Conservation (phyloP, 2,888 invertebrate genomes). For the Zhuqinia jingwanae region DNA sequence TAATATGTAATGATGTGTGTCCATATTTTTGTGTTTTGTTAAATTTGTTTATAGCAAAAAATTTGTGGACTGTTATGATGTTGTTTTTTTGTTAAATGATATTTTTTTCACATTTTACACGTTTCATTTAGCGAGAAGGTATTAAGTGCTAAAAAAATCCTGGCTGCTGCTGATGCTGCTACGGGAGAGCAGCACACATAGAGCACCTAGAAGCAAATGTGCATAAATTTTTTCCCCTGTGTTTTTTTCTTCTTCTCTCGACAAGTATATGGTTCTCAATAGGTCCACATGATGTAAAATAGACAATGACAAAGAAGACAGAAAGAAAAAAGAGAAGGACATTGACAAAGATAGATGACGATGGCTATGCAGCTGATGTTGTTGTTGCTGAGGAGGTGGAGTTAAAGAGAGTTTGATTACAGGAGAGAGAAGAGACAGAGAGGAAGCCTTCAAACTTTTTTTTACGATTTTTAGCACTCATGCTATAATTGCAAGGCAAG, state of each 20-base stretch:
- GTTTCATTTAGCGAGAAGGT: constrained; percentile 5
- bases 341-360: not conserved
- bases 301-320: not conserved
- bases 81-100: not conserved
- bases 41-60: too few relatives aligned
- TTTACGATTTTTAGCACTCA: constrained; percentile 13
- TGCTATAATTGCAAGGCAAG: constrained; percentile 7
- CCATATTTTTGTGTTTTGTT: too few relatives aligned
- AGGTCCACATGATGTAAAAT: not conserved
- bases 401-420: not conserved
- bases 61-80: too few relatives aligned
- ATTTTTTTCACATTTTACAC: constrained; percentile 1
- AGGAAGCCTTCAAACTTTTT: not conserved
- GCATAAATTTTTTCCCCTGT: too few relatives aligned
- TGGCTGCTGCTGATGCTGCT: too few relatives aligned
- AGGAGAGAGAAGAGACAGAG: not conserved
- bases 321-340: constrained; percentile 15
- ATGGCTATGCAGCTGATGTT: not conserved
- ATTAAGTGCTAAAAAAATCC: not conserved
- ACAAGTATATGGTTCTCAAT: not conserved
- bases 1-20: too few relatives aligned
- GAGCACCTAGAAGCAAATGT: too few relatives aligned
- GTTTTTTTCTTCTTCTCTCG: too few relatives aligned
- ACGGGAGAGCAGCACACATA: too few relatives aligned
- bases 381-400: not conserved